These are phyloP conservation scores for Hexactinellida sp. DNA, from an alignment of 37 sponge, comb jelly and placozoan genomes.

Conservation along the genomic window DNA sequence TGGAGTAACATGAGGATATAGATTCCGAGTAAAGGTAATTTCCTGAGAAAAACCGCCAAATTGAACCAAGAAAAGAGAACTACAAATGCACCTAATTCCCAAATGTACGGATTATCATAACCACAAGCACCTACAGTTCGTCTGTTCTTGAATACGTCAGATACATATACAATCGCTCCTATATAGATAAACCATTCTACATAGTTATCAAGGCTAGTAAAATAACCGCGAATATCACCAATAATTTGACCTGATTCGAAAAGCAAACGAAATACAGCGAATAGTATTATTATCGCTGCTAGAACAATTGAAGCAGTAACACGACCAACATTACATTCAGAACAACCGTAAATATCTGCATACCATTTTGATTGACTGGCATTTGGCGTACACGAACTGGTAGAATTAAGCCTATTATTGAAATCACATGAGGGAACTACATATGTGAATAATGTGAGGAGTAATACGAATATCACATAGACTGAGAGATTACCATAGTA, in stretches of 20 bases:
- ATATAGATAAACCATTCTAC: background rate
- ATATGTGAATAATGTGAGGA: background rate
- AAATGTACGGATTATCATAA: background rate
- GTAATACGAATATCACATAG: background rate
- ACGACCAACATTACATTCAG: background rate
- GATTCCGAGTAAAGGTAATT: background rate
- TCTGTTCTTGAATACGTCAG: background rate
- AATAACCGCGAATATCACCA: background rate
- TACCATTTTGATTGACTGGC: background rate
- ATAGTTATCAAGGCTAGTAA: background rate
- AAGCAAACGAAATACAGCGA: background rate
- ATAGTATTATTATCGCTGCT: background rate
- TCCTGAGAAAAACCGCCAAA: background rate
- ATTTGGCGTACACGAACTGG: background rate
- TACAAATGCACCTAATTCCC: conserved; percentile 15
- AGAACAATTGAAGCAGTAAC: background rate
- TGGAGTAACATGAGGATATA: conserved; percentile 9
- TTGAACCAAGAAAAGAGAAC: background rate
- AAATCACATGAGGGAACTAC: background rate
- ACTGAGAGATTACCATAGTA: background rate
- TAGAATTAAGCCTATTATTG: background rate
- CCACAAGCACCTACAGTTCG: background rate
- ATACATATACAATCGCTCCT: background rate
- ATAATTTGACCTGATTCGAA: conserved; percentile 1
- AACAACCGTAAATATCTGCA: background rate